Percentiles rank a stretch among this genome's conserved stretches.
phyloP scores from a whole-genome alignment of 1,140 invertebrate genomes.

The Bacillus rossius region DNA sequence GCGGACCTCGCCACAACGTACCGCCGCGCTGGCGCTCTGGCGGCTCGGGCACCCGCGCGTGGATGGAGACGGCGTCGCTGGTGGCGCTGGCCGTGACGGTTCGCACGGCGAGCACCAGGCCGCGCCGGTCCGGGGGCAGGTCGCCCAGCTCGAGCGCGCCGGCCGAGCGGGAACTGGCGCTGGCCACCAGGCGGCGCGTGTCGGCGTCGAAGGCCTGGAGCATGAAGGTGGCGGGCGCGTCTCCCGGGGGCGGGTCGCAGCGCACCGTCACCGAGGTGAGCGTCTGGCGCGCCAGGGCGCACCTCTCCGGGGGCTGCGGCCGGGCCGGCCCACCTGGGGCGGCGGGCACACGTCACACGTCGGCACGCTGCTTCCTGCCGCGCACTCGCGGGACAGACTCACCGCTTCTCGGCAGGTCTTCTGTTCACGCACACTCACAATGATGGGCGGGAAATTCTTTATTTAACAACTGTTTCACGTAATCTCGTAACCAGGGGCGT shows the following conservation, averaged over 20 bases:
- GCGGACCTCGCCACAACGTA: too few relatives aligned
- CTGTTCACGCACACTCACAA: too few relatives aligned
- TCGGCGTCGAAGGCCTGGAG: constrained; percentile 50
- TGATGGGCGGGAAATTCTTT: too few relatives aligned
- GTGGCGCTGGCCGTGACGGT: constrained; percentile 44
- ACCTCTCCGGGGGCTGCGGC: constrained; percentile 43
- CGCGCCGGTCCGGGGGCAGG: constrained; percentile 41
- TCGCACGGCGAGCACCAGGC: constrained; percentile 46
- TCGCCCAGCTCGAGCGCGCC: constrained; percentile 44
- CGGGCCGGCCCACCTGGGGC: constrained; percentile 36
- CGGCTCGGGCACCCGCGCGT: neutral
- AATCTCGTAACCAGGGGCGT: too few relatives aligned
- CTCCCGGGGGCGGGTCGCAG: constrained; percentile 32
- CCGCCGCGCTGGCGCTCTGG: neutral
- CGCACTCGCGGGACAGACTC: too few relatives aligned
- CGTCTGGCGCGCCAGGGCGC: constrained; percentile 45
- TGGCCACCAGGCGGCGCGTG: constrained; percentile 45
- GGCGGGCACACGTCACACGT: too few relatives aligned
- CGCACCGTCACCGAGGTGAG: constrained; percentile 43
- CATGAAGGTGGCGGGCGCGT: constrained; percentile 40
- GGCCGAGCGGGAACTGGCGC: constrained; percentile 45
- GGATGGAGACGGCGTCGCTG: constrained; percentile 41
- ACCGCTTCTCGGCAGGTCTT: too few relatives aligned
- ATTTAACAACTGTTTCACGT: too few relatives aligned
- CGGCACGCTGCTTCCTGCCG: too few relatives aligned